phyloP scores from a whole-genome alignment of 2,113 vertebrate genomes.

The Notiomystis cincta region DNA sequence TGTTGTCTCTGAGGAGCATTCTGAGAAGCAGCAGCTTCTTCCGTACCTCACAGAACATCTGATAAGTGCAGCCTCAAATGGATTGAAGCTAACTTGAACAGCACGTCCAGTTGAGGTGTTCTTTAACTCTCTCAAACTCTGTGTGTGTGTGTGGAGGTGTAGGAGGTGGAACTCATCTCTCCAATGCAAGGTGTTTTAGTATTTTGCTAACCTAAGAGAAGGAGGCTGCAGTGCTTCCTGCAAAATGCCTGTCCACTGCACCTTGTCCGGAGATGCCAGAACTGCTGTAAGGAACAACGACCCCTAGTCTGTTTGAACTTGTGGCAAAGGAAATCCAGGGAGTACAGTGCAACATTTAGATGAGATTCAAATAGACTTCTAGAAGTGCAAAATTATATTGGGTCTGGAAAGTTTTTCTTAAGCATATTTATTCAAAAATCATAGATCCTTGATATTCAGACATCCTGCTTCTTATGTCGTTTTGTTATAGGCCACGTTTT shows the following conservation, averaged over 20 bases:
- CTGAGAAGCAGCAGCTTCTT: neutral
- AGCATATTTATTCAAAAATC: neutral
- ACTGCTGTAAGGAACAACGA: neutral
- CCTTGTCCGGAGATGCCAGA: neutral
- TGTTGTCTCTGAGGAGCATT: neutral
- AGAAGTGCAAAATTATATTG: neutral
- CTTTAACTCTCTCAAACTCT: neutral
- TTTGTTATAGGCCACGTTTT: rapidly evolving
- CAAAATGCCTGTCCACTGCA: neutral
- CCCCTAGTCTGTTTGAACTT: neutral
- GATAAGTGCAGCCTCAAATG: neutral
- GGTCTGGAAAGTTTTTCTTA: neutral
- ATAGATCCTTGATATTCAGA: neutral
- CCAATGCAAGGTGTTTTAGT: neutral
- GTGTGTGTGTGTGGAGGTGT: no score
- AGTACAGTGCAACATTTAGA: rapidly evolving
- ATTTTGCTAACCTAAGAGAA: neutral
- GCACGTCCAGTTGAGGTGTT: neutral
- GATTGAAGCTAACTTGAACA: no score
- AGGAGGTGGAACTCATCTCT: rapidly evolving
- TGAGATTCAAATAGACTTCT: neutral
- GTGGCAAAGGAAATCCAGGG: neutral
- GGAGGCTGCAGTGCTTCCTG: rapidly evolving
- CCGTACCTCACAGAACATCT: neutral
- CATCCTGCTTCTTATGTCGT: neutral